Base-by-base conservation (phyloP, 2,888 invertebrate species). In the Lochmaea crataegi region DNA sequence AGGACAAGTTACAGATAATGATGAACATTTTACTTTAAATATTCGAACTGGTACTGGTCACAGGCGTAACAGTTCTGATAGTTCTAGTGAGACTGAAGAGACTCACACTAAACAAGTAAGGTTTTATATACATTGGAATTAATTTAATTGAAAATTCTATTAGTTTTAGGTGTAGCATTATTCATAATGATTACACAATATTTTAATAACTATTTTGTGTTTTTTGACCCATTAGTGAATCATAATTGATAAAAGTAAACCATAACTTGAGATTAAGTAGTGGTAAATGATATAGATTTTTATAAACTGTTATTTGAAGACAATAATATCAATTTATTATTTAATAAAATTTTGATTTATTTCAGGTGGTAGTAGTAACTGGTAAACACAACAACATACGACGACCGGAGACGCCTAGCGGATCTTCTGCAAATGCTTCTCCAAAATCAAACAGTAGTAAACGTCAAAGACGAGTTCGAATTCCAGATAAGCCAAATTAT, bases 401-500 rank as follows among this genome's bases (percentile, higher is more conserved):
- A 57, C 75, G 78, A 53, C 71, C 75, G 65, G 75, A 77, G 71
- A 77, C 73, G 14, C 77, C 76, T 53, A 74, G 73, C 16, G 73
- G 73, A 32, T 65, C 73, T 51, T 48, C 61, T 53, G 58, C 56
- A 41, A 67, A 48, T 64, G 63, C 61, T 18, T 45, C 64, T 32
- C 32, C 53, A 38, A 63, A 42, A 56, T 32, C 56, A 14, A 53
- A 38, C 12, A 22, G 38, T 38, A 87, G 89, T n/a, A 82, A 81
- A 73, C 90, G 90, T 74, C 89, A 90, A 81, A 91, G 98, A 70
- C 91, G 99, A 71, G 90, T 88, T 71, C 89, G 92, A 71, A 95
- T 99, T 69, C 96, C 97, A 9, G 96, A 97, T 79, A 96, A 97
- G 86, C 97, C 97, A 63, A 94, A 96, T 88, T 95, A 96, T 88